Percentiles rank a stretch among this genome's conserved stretches.
Evolutionary conservation across 2,888 invertebrate genomes (phyloP).

Genomic region (Macroteleia sp.): DNA sequence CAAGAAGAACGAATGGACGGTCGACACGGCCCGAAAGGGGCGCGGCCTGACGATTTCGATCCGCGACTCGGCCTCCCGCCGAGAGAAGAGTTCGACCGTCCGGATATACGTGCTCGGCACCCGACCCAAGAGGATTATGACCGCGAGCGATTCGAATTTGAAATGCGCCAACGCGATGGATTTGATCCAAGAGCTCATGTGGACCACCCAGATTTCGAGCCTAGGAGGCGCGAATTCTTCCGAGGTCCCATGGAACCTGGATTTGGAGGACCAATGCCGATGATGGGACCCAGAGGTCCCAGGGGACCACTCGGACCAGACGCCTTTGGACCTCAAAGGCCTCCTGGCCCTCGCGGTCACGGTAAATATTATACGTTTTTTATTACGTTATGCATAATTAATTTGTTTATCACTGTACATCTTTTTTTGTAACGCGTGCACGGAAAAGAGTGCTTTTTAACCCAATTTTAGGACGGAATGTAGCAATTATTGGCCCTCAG

Average conservation of each 20-base stretch:
- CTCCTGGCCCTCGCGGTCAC: conserved; percentile 79
- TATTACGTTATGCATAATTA: no score
- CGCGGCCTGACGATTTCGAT: conserved; percentile 77
- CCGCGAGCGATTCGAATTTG: conserved; percentile 80
- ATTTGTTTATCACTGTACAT: no score
- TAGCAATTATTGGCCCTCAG: no score
- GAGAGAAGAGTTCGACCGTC: conserved; percentile 77
- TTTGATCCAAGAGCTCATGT: conserved; percentile 80
- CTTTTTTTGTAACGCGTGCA: no score
- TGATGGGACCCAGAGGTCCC: conserved; percentile 81
- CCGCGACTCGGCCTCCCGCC: conserved; percentile 67
- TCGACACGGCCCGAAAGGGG: conserved; percentile 75
- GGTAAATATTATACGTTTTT: conserved; percentile 77
- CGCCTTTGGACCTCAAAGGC: conserved; percentile 79
- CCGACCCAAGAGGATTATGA: conserved; percentile 76
- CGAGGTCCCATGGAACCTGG: conserved; percentile 75
- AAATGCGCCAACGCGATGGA: conserved; percentile 78
- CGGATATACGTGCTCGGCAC: conserved; percentile 74
- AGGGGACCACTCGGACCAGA: conserved; percentile 81
- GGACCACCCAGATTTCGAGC: conserved; percentile 81
- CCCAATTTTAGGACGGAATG: no score
- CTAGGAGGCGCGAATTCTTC: conserved; percentile 79
- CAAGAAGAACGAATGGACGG: conserved; percentile 77
- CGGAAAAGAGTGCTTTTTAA: no score
- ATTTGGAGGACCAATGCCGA: conserved; percentile 63